A percentile compares a stretch with the other conserved stretches of the same genome.
phyloP scores from a whole-genome alignment of 2,113 vertebrate species.

The Theristicus caerulescens region DNA sequence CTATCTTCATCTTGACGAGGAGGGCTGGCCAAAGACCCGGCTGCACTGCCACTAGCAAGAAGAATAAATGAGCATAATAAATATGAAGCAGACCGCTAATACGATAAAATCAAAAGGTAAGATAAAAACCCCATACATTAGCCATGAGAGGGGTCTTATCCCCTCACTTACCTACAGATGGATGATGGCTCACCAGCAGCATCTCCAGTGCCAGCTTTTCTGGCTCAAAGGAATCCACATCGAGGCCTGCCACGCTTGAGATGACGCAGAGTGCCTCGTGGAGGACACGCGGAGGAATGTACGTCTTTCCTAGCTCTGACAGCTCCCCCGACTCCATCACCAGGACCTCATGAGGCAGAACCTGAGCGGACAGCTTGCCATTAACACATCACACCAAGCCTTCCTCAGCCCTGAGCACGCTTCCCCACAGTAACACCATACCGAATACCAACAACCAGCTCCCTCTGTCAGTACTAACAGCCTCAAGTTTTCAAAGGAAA shows the following conservation, averaged over 20 bases:
- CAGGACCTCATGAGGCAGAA: constrained; percentile 83
- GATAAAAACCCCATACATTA: neutral
- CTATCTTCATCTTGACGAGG: constrained; percentile 87
- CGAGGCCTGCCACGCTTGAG: constrained; percentile 81
- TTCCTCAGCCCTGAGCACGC: neutral
- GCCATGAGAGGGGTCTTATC: neutral
- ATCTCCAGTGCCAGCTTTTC: constrained; percentile 88
- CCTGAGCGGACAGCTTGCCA: constrained; percentile 61
- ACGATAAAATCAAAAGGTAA: neutral
- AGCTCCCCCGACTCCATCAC: constrained; percentile 85
- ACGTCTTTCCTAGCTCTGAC: constrained; percentile 83
- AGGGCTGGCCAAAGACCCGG: constrained; percentile 86
- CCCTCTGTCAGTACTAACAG: neutral
- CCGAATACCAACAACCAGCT: neutral
- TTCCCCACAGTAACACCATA: neutral
- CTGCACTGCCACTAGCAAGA: constrained; percentile 78
- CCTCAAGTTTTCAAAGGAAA: neutral
- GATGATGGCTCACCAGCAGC: constrained; percentile 88
- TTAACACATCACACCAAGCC: neutral
- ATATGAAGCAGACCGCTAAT: neutral
- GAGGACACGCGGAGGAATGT: constrained; percentile 82
- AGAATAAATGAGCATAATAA: neutral
- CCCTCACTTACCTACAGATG: constrained; percentile 84
- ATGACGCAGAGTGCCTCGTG: constrained; percentile 85
- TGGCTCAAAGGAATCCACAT: constrained; percentile 76